Conservation (phyloP, 2,113 vertebrate genomes). For the Rattus norvegicus region GRCr8 NC_086032.1:78817001-78817500, state of each 20-base stretch:
- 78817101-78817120: background rate
- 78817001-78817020: background rate
- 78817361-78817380: fast-evolving
- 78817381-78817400: too few relatives aligned
- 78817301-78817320: fast-evolving
- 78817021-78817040: background rate
- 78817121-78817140: fast-evolving
- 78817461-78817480: background rate
- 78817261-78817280: background rate
- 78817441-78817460: fast-evolving
- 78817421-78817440: background rate
- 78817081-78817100: too few relatives aligned
- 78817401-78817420: too few relatives aligned
- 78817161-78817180: too few relatives aligned
- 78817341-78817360: fast-evolving
- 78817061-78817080: background rate
- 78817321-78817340: background rate
- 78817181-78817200: fast-evolving
- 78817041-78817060: background rate
- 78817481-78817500: background rate
- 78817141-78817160: too few relatives aligned
- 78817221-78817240: background rate
- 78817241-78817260: background rate
- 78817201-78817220: too few relatives aligned
- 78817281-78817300: background rate